Evolutionary conservation across 2,797 vertebrate species (phyloP).

Genomic region (Ambastaia sidthimunki): DNA sequence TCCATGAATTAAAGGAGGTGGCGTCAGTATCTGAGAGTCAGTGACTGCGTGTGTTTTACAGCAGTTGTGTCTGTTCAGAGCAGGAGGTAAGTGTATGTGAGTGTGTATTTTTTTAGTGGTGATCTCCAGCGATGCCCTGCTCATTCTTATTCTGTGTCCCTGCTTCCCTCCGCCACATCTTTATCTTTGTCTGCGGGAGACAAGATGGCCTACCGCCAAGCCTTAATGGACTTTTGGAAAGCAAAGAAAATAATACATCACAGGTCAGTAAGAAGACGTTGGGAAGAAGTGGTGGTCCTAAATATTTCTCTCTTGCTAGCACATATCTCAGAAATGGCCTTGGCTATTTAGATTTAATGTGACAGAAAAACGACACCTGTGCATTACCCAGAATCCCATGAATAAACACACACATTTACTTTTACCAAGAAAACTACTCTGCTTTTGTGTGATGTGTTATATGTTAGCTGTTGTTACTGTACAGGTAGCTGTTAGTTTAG

Average conservation of each 20-base stretch:
- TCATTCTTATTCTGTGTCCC: slow-evolving; percentile 60
- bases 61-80: background rate
- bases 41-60: background rate
- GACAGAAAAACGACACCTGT: slow-evolving; percentile 15
- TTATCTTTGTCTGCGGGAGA: slow-evolving; percentile 76
- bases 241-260: slow-evolving; percentile 77
- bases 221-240: slow-evolving; percentile 81
- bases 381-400: slow-evolving; percentile 4
- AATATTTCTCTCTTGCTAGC: slow-evolving; percentile 39
- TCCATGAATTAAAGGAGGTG: slow-evolving; percentile 66
- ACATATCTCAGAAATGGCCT: slow-evolving; percentile 44
- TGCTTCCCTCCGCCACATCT: slow-evolving; percentile 57
- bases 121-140: slow-evolving; percentile 24
- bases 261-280: slow-evolving; percentile 47
- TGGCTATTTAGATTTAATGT: slow-evolving; percentile 26
- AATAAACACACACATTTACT: background rate
- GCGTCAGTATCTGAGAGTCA: slow-evolving; percentile 14
- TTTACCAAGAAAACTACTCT: background rate
- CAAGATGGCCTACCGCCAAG: slow-evolving; percentile 71
- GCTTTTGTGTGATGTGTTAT: background rate
- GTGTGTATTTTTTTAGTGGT: slow-evolving; percentile 22
- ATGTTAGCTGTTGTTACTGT: background rate
- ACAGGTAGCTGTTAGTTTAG: background rate
- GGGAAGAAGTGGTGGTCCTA: slow-evolving; percentile 43
- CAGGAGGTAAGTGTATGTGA: background rate